Evolutionary conservation across 2,113 vertebrate genomes (phyloP).

Genomic region (Australoheros scitulus): DNA sequence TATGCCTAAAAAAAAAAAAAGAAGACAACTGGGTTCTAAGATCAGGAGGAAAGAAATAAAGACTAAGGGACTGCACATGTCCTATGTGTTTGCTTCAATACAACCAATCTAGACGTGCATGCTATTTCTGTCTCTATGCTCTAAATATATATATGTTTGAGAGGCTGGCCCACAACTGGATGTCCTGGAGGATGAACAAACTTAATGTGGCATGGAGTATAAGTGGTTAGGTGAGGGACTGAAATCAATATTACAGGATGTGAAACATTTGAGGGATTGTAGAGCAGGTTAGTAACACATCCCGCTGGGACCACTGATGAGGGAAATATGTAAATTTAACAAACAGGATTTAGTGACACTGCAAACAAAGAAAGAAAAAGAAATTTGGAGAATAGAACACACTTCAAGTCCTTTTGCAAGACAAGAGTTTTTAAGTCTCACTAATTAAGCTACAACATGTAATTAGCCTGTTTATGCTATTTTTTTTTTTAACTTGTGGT

Average conservation of each 20-base stretch:
- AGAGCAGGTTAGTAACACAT: neutral
- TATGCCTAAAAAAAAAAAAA: constrained; percentile 4
- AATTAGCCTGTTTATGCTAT: no score
- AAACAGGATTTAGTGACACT: neutral
- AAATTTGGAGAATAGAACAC: neutral
- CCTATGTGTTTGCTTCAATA: constrained; percentile 4
- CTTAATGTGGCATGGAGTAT: neutral
- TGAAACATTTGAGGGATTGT: neutral
- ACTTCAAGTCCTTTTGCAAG: neutral
- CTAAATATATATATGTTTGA: neutral
- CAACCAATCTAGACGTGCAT: neutral
- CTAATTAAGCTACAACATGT: neutral
- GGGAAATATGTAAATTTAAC: neutral
- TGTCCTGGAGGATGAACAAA: neutral
- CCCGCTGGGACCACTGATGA: neutral
- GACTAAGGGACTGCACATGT: neutral
- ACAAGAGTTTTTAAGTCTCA: neutral
- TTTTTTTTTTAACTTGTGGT: neutral
- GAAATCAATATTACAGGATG: constrained; percentile 22
- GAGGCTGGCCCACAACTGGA: neutral
- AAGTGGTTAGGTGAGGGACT: neutral
- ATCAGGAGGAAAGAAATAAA: neutral
- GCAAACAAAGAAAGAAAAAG: neutral
- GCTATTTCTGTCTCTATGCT: constrained; percentile 28
- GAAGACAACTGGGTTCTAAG: neutral